Base-by-base conservation (phyloP, 53 echinoderm and acorn worm species). In the Henricia sp. region DNA sequence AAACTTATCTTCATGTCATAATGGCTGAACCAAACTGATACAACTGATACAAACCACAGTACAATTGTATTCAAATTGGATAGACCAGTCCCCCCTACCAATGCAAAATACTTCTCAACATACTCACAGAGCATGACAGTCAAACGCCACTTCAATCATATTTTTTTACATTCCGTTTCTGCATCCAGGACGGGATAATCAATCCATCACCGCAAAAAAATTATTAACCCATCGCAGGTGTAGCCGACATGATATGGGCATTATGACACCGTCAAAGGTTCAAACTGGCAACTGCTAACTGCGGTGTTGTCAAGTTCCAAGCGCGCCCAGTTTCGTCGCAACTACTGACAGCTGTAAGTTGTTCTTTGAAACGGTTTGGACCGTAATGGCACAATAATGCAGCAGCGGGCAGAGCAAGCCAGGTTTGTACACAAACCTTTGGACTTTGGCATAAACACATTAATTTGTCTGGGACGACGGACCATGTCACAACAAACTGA, bases 391-490 rank as follows among this genome's bases (percentile, higher is more conserved):
- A 70, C 25, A 73, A 53, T 73, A 54, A 23, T 33, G 33, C 10
- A 32, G 9, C 8, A 21, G 37, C 20, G 29, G 52, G 52, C 53
- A 53, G 54, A 17, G 35, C 40, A 64, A 62, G 34, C 65, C 21
- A 50, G 44, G 29, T 38, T 32, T 48, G 64, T 63, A 59, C 30
- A 80, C 36, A 80, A 25, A 80, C 80, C 80, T 80, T 80, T 80
- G 63, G 80, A 80, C 80, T 30, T 26, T 57, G 0, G 10, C 76
- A 21, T 28, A 70, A 70, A 70, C 70, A 70, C 37, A 70, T 70
- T 70, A 43, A 70, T 27, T 43, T 70, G 43, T 70, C 43, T 44
- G 70, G 37, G 11, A n/a, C n/a, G n/a, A n/a, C n/a, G n/a, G n/a
- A n/a, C n/a, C n/a, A n/a, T n/a, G n/a, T n/a, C n/a, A n/a, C n/a